phyloP scores from a whole-genome alignment of 1,140 invertebrate species.

The Zaprionus vittiger region DNA sequence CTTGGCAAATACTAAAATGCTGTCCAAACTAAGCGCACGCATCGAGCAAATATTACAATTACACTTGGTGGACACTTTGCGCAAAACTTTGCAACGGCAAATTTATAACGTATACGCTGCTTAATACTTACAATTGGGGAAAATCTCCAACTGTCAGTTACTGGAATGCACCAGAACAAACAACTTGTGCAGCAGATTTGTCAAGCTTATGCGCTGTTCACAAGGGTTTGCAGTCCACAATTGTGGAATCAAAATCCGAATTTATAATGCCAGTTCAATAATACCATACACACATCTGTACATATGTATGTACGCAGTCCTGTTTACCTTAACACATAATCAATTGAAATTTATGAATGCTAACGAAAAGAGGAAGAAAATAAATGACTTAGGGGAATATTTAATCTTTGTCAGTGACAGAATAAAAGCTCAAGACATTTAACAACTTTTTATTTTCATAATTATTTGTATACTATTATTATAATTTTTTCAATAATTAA shows the following conservation, averaged over 20 bases:
- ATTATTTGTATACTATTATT: no score
- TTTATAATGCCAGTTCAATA: not conserved
- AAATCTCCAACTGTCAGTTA: conserved; percentile 51
- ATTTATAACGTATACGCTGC: conserved; percentile 63
- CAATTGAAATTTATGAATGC: not conserved
- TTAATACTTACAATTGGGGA: conserved; percentile 14
- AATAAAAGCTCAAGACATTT: no score
- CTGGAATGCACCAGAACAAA: conserved; percentile 34
- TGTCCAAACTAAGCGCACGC: conserved; percentile 36
- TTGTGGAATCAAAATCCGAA: not conserved
- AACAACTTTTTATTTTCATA: no score
- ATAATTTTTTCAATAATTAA: no score
- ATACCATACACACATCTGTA: not conserved
- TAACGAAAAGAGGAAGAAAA: not conserved
- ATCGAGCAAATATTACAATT: conserved; percentile 65
- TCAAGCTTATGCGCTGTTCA: not conserved
- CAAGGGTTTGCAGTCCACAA: not conserved
- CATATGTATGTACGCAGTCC: not conserved
- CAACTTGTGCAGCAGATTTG: conserved; percentile 48
- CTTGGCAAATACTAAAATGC: conserved; percentile 59
- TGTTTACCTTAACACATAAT: not conserved
- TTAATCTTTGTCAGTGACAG: not conserved
- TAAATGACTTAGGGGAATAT: not conserved
- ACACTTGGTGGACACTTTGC: conserved; percentile 64
- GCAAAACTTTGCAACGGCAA: conserved; percentile 34